These are phyloP conservation scores for Centropus bengalensis DNA, from an alignment of 2,113 vertebrate species.

Conservation along the genomic window DNA sequence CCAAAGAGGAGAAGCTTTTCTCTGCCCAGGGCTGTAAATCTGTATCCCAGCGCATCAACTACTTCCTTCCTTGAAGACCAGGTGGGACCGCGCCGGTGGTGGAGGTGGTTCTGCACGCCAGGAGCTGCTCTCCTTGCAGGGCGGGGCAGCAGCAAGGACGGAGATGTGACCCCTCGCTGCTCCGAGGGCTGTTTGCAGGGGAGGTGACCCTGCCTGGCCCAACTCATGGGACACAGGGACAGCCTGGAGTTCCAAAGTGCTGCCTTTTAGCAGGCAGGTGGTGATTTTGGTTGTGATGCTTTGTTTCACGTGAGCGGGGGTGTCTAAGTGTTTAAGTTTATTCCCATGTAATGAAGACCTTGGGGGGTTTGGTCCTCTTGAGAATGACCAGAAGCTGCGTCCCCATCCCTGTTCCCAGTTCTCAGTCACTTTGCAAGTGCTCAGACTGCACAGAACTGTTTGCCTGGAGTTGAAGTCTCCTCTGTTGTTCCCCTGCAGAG, in stretches of 20 bases:
- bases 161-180: background rate
- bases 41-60: conserved; percentile 90
- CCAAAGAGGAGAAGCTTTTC: conserved; percentile 90
- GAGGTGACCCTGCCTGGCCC: background rate
- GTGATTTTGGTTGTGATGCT: background rate
- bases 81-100: background rate
- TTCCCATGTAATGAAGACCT: background rate
- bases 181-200: background rate
- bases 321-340: background rate
- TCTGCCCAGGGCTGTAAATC: conserved; percentile 96
- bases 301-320: background rate
- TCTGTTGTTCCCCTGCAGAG: background rate
- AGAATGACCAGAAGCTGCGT: fast-evolving
- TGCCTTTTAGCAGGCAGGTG: background rate
- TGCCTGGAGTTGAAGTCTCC: background rate
- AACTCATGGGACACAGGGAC: background rate
- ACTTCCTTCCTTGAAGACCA: conserved; percentile 84
- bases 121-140: background rate
- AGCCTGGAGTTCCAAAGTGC: background rate
- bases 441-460: background rate
- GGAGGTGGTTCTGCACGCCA: background rate
- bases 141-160: background rate
- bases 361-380: background rate
- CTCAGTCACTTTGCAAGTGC: background rate
- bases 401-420: background rate